Evolutionary conservation across 2,888 invertebrate genomes (phyloP), one percentile per base, ranked within the genome.

Genomic region (Apomyelois bistriatella): DNA sequence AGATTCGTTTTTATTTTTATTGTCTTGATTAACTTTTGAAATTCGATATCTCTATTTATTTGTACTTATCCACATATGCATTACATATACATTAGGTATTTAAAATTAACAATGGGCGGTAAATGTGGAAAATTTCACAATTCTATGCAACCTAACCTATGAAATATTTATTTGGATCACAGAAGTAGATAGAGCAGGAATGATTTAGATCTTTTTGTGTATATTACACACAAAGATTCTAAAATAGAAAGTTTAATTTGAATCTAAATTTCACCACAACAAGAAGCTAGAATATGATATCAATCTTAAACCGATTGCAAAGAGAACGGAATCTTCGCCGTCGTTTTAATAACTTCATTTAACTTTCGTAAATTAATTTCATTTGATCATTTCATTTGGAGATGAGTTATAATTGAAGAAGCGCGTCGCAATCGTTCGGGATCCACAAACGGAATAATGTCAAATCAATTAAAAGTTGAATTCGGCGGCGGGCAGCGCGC

Each of bases 401-500:
- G 81, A 82, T 80, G 82, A 85, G 79, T 84, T 82, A 82, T 84
- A 87, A 85, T 86, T 84, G 84, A 80, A 81, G 80, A 79, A 76
- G 82, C 72, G 70, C 75, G 74, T 73, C 77, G 76, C 75, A 74
- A 79, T 80, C 74, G 77, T 70, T 72, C 72, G 71, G 73, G 74
- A 72, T 78, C 76, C 82, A 79, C 83, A 84, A 85, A 85, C 76
- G 82, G 85, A 87, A 87, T 88, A 85, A 87, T 86, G 82, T 80
- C 79, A 83, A 87, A 86, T 87, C 87, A 86, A 88, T 87, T 88
- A 86, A 86, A 87, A 87, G 82, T 86, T 87, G 76, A 77, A 80
- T 81, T 81, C 72, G 76, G 68, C 72, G 76, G 68, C 74, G 81
- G 80, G 82, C 81, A 76, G 64, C 69, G 71, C 76, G 82, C 82